Evolutionary conservation across 2,797 vertebrate species (phyloP), one percentile per base, ranked within the genome.

Genomic region (Prunella strophiata): DNA sequence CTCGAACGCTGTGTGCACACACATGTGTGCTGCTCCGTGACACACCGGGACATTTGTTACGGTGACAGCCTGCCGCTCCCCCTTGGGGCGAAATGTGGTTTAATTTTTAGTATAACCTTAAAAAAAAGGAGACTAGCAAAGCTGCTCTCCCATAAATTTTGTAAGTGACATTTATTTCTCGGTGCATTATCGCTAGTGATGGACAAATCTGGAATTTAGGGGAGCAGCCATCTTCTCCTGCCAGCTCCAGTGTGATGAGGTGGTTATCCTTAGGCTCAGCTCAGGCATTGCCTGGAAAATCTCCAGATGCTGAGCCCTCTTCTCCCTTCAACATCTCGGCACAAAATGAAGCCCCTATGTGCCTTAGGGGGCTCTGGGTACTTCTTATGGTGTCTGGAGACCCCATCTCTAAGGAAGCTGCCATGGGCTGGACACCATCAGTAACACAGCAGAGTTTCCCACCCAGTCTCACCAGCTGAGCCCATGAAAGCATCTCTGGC

Each of bases 31-130:
- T 3, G 15, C n/a, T 85, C 80, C 7, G 11, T 23, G 65, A 96
- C 91, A 95, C 94, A 54, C 5, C 0, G 45, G 47, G 88, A 85
- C 16, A 1, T 91, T 96, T 82, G 93, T 94, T 75, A 96, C 7
- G 9, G 65, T 51, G 32, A 91, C 91, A 57, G 36, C 48, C 95
- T 54, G 76, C 82, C 2, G 32, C 45, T 95, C 72, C 94, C 95
- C 90, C 89, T n/a, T 36, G 71, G 79, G 90, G 92, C 22, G 38
- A 85, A 96, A 70, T 52, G 91, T 34, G 71, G 72, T 88, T 97
- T 97, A 91, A 82, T 93, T 97, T 97, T 97, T 89, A 97, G 94
- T 93, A 72, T 74, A 83, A 88, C 95, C 95, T 97, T 93, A 96
- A 97, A 97, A 97, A 97, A 97, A 63, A 95, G 89, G 86, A 96